Conservation (phyloP, 2,888 invertebrate species). For the Anoncus sp. region DNA sequence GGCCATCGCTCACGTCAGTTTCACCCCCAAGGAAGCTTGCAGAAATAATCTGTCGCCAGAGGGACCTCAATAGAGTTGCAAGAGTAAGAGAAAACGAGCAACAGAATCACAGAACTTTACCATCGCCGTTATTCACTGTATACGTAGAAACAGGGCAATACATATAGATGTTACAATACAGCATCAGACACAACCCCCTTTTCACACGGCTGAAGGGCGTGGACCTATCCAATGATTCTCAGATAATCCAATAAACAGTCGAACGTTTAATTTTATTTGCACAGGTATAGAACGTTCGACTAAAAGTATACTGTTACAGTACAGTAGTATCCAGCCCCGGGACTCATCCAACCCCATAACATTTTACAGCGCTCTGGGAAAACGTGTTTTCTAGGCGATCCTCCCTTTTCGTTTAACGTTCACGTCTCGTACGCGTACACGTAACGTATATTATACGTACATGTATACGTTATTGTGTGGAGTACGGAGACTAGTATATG, state of each 20-base stretch:
- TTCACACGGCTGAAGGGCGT: slow-evolving; percentile 19
- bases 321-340: slow-evolving; percentile 47
- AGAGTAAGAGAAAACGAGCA: slow-evolving; percentile 45
- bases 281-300: slow-evolving; percentile 25
- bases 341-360: slow-evolving; percentile 66
- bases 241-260: slow-evolving; percentile 50
- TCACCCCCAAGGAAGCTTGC: slow-evolving; percentile 50
- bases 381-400: slow-evolving; percentile 42
- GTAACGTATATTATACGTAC: slow-evolving; percentile 16
- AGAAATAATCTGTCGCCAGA: slow-evolving; percentile 66
- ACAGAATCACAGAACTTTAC: slow-evolving; percentile 36
- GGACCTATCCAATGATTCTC: slow-evolving; percentile 30
- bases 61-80: slow-evolving; percentile 43
- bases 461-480: slow-evolving; percentile 2
- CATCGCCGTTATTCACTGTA: slow-evolving; percentile 29
- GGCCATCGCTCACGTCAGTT: slow-evolving; percentile 62
- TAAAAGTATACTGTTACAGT: slow-evolving; percentile 11
- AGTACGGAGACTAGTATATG: slow-evolving; percentile 24
- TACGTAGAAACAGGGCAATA: slow-evolving; percentile 18
- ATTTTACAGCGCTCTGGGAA: slow-evolving; percentile 58
- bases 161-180: slow-evolving; percentile 6
- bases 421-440: slow-evolving; percentile 17
- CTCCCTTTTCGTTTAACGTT: slow-evolving; percentile 43
- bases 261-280: slow-evolving; percentile 53
- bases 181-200: slow-evolving; percentile 6